Evolutionary conservation across 2,797 vertebrate genomes (phyloP).

Genomic region (Coranthus polyacanthus): DNA sequence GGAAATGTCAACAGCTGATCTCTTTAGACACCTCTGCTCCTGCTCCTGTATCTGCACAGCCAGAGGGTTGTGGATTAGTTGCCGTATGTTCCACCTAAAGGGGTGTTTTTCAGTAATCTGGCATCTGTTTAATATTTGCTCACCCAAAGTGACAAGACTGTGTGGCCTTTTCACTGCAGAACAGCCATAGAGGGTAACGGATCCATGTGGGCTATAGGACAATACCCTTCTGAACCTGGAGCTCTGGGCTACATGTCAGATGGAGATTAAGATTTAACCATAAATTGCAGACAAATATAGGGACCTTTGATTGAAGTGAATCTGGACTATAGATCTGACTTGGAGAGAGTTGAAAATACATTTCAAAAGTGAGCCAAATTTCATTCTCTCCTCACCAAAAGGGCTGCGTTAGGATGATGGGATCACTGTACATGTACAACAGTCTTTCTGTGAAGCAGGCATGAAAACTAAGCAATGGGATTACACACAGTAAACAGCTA

Average conservation of each 20-base stretch:
- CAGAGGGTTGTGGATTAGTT: slow-evolving; percentile 52
- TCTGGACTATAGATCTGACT: background rate
- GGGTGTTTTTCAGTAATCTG: slow-evolving; percentile 53
- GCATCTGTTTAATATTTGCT: slow-evolving; percentile 62
- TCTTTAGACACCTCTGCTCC: slow-evolving; percentile 60
- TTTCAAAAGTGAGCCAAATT: slow-evolving; percentile 2
- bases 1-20: slow-evolving; percentile 65
- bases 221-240: too few relatives aligned
- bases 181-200: slow-evolving; percentile 26
- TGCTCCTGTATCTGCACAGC: slow-evolving; percentile 38
- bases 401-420: background rate
- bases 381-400: slow-evolving; percentile 6
- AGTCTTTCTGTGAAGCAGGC: background rate
- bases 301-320: slow-evolving; percentile 35
- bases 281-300: slow-evolving; percentile 33
- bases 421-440: background rate
- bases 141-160: slow-evolving; percentile 31
- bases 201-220: too few relatives aligned
- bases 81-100: slow-evolving; percentile 55
- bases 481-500: background rate
- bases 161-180: slow-evolving; percentile 56
- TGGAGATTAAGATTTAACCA: slow-evolving; percentile 34
- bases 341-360: slow-evolving; percentile 17
- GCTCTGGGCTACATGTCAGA: slow-evolving; percentile 22
- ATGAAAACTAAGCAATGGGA: slow-evolving; percentile 1